These are phyloP conservation scores for Sandelia bainsii DNA, from an alignment of 2,797 vertebrate species.

Conservation along the genomic window DNA sequence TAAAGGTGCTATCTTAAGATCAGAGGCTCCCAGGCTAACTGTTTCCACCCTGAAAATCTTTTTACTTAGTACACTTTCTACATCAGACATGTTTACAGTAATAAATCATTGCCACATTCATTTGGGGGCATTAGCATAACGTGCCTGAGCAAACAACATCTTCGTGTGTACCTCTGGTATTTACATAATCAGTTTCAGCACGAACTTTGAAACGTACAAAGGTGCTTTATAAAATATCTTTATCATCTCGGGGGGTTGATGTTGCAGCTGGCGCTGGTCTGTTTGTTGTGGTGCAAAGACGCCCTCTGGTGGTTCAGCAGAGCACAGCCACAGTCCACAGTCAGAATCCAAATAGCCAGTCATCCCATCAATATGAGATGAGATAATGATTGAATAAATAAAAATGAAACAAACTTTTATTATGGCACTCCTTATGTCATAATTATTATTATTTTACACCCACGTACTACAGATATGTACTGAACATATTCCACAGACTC, in stretches of 20 bases:
- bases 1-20: too few relatives aligned
- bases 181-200: background rate
- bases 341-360: background rate
- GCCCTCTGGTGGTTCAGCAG: constrained; percentile 61
- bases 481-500: too few relatives aligned
- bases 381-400: background rate
- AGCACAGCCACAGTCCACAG: background rate
- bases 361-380: background rate
- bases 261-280: constrained; percentile 6
- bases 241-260: too few relatives aligned
- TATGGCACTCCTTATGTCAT: too few relatives aligned
- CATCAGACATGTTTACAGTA: background rate
- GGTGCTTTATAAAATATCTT: background rate
- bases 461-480: too few relatives aligned
- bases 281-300: constrained; percentile 14
- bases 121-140: background rate
- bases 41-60: too few relatives aligned
- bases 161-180: background rate
- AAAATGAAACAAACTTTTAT: too few relatives aligned
- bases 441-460: too few relatives aligned
- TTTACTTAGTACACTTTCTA: background rate
- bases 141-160: background rate
- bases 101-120: background rate
- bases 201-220: background rate
- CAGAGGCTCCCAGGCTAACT: too few relatives aligned